Evolutionary conservation across 2,888 invertebrate species (phyloP), one percentile per base, ranked within the genome.

Genomic region (Nipponacmea schrenckii): DNA sequence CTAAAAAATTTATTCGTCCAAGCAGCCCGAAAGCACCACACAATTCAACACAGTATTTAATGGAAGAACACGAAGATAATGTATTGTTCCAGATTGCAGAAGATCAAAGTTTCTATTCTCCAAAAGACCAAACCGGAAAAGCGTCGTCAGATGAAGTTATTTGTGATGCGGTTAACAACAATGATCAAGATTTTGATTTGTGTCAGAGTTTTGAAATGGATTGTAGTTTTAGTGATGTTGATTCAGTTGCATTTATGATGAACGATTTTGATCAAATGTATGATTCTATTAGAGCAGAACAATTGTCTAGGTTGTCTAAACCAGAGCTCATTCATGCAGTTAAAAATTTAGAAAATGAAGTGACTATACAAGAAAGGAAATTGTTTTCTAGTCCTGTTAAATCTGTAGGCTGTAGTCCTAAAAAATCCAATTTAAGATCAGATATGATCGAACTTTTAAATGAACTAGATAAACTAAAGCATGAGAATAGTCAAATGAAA

Each of bases 21-120:
- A 75, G 73, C 65, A 80, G 80, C 48, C 83, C 81, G 2, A 81
- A 80, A 69, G 83, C 83, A n/a, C 83, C 83, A 7, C 71, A 78
- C 56, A 83, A 83, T 74, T 81, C 79, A 12, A 82, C 79, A 3
- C 81, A 81, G 72, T 83, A 80, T 74, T 68, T 83, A 26, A 82
- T 83, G 68, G 81, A 81, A 48, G 81, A 81, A 71, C 77, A 81
- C 26, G 69, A 66, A 66, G 26, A 31, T 64, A 46, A 44, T 15
- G n/a, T 72, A 26, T 68, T 72, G 68, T 72, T 76, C 31, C 27
- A 26, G 27, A 44, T 44, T 66, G 68, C n/a, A n/a, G 66, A 68
- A 20, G 72, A 70, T 66, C 44, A 70, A 17, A 24, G 46, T 67
- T 74, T 72, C 56, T 68, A 74, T 39, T 74, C 71, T n/a, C 72